Base-by-base conservation (phyloP, 2,888 invertebrate genomes). In the Trimorus sp. region DNA sequence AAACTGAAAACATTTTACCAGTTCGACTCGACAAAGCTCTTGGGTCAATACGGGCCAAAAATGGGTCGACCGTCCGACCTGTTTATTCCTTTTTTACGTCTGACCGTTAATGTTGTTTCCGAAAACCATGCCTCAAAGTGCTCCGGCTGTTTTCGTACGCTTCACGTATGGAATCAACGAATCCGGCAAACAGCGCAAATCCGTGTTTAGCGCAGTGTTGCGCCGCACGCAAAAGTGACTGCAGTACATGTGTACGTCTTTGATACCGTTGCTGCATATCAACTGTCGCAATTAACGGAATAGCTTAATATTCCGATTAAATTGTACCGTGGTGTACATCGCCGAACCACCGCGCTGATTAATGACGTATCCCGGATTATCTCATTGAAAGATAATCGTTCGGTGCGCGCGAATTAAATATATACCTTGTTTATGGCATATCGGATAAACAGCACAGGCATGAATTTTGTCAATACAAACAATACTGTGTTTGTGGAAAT, bases 211-310 rank as follows among this genome's bases (percentile, higher is more conserved):
- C 42, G 38, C 68, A 71, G 71, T 82, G 74, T 71, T 79, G 59
- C 84, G 83, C 85, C 85, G 84, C 86, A 79, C 77, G 76, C 73
- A 65, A 62, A 73, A 81, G 75, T 78, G 88, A 88, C 87, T 88
- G 49, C 54, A 54, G 82, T 83, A 76, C 80, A 71, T 84, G 81
- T 63, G 75, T 76, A 68, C 68, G 68, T 75, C 77, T 78, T 83
- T 74, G 63, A 63, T 60, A 73, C 66, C 49, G 63, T 49, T 51
- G 37, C 74, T 73, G 79, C 77, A 77, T 82, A 83, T 84, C 82
- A 84, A 79, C 77, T 80, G 77, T 79, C 79, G 82, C 83, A 84
- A 84, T 84, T 84, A 84, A 81, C 79, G 69, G 76, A 79, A 79
- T 84, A 79, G 84, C 83, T 83, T 84, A 83, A 83, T 82, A 82